Percentiles rank a stretch among this genome's conserved stretches.
phyloP scores from a whole-genome alignment of 2,888 invertebrate species.

The Leucoma salicis region DNA sequence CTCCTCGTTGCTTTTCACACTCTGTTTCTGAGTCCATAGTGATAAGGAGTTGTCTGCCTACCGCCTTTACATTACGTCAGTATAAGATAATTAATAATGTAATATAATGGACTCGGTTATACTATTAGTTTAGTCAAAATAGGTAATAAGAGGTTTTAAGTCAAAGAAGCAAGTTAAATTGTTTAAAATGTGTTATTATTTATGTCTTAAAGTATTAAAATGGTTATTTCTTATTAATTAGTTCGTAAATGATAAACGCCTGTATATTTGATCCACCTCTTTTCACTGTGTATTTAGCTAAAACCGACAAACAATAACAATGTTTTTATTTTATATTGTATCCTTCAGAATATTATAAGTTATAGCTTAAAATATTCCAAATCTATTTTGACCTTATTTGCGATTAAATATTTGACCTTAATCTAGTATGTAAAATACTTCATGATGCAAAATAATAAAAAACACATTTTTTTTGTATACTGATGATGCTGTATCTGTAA shows the following conservation, averaged over 20 bases:
- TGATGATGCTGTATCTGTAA: too few relatives aligned
- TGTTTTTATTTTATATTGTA: too few relatives aligned
- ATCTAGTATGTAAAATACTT: too few relatives aligned
- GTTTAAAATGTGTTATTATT: constrained; percentile 83
- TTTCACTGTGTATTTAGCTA: constrained; percentile 54
- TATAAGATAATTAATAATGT: constrained; percentile 74
- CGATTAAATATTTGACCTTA: too few relatives aligned
- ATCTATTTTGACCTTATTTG: not conserved
- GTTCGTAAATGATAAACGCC: constrained; percentile 78
- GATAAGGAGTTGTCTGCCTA: constrained; percentile 79
- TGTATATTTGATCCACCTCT: constrained; percentile 65
- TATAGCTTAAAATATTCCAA: not conserved
- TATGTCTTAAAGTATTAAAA: constrained; percentile 83
- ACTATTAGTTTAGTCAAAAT: constrained; percentile 80
- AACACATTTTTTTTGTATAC: too few relatives aligned
- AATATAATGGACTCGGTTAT: constrained; percentile 79
- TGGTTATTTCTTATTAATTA: constrained; percentile 83
- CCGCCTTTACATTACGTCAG: constrained; percentile 81
- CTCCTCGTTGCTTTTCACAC: constrained; percentile 42
- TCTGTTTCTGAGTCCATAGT: constrained; percentile 78
- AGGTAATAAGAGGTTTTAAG: constrained; percentile 80
- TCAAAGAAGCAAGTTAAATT: constrained; percentile 82
- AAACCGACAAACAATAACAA: constrained; percentile 62
- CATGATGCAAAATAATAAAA: too few relatives aligned
- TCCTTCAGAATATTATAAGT: too few relatives aligned